Percentiles rank a stretch among this genome's conserved stretches.
These are phyloP conservation scores for Poliocrania exsul DNA, from an alignment of 2,797 vertebrate genomes.

Conservation along the genomic window DNA sequence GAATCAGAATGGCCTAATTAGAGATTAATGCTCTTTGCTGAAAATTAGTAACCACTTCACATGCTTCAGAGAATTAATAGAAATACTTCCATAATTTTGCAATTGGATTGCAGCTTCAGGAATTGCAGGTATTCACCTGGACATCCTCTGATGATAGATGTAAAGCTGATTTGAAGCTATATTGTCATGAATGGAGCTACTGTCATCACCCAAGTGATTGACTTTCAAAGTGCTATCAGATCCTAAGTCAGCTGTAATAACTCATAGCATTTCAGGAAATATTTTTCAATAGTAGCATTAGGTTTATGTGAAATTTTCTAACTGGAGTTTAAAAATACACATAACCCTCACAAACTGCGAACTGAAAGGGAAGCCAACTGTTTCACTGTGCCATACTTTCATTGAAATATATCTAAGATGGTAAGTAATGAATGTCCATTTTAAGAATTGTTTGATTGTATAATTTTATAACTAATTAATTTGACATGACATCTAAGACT, in stretches of 20 bases:
- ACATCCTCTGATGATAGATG: not conserved
- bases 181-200: not conserved
- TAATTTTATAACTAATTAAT: not conserved
- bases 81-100: not conserved
- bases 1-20: not conserved
- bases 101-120: not conserved
- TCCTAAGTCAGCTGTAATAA: not conserved
- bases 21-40: not conserved
- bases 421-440: not conserved
- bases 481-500: not conserved
- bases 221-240: not conserved
- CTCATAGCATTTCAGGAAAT: not conserved
- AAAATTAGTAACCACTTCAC: not conserved
- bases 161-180: not conserved
- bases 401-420: not conserved
- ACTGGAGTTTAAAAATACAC: not conserved
- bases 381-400: not conserved
- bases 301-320: not conserved
- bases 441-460: not conserved
- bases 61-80: not conserved
- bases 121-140: not conserved
- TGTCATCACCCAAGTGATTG: not conserved
- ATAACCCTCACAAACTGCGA: not conserved
- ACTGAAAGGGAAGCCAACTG: not conserved
- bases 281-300: not conserved